A percentile compares a stretch with the other conserved stretches of the same genome.
phyloP scores from a whole-genome alignment of 2,113 vertebrate genomes.

The Meriones unguiculatus region DNA sequence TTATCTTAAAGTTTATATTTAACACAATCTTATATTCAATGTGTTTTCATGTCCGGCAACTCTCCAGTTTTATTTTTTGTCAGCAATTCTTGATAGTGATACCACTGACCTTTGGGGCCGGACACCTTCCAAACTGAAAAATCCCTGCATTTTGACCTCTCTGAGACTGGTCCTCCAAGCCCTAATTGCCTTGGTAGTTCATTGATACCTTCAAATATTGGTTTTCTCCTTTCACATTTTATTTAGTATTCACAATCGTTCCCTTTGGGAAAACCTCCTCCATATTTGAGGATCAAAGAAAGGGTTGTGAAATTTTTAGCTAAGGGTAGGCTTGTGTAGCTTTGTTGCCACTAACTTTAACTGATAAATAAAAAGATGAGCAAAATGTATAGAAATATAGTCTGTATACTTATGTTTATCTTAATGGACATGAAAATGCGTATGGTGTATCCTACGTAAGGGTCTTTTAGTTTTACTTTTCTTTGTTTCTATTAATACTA shows the following conservation, averaged over 20 bases:
- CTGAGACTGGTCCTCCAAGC: background rate
- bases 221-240: background rate
- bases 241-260: background rate
- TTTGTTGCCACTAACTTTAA: background rate
- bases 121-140: background rate
- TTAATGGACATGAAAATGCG: background rate
- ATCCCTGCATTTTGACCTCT: background rate
- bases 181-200: background rate
- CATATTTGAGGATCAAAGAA: background rate
- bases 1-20: background rate
- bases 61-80: background rate
- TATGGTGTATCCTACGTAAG: background rate
- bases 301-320: background rate
- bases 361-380: background rate
- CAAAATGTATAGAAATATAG: background rate
- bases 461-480: background rate
- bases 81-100: background rate
- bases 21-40: background rate
- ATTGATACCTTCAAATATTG: background rate
- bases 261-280: background rate
- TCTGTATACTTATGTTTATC: background rate
- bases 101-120: background rate
- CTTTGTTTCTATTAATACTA: slow-evolving; percentile 6
- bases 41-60: background rate
- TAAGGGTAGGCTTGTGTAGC: background rate